phyloP scores from a whole-genome alignment of 2,888 invertebrate species.

The Autographa gamma region DNA sequence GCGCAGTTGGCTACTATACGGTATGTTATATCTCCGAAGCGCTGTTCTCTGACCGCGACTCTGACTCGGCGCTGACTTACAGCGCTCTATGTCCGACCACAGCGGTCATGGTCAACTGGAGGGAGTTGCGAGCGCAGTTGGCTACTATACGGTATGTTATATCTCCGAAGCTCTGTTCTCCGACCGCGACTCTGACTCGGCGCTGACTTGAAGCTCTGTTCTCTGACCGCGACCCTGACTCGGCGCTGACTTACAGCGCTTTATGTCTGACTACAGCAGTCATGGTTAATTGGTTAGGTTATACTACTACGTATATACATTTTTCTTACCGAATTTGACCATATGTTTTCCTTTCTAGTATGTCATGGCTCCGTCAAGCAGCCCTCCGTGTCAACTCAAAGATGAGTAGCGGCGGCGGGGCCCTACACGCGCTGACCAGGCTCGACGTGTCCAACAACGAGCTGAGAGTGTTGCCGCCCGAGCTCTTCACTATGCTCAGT shows the following conservation, averaged over 20 bases:
- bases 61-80: conserved; percentile 89
- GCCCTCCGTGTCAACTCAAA: conserved; percentile 95
- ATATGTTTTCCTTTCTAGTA: conserved; percentile 69
- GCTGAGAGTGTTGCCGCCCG: conserved; percentile 93
- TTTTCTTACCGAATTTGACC: too few species aligned
- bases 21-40: conserved; percentile 91
- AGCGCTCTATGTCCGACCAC: conserved; percentile 94
- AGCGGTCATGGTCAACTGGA: conserved; percentile 97
- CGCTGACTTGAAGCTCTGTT: conserved; percentile 87
- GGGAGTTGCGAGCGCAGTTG: conserved; percentile 89
- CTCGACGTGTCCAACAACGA: conserved; percentile 97
- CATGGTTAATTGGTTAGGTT: conserved; percentile 98
- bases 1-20: conserved; percentile 69
- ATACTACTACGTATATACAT: too few species aligned
- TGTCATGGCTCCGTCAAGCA: conserved; percentile 95
- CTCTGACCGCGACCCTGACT: conserved; percentile 86
- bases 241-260: conserved; percentile 91
- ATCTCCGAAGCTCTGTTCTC: conserved; percentile 91
- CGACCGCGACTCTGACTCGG: conserved; percentile 85
- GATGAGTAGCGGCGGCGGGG: conserved; percentile 91
- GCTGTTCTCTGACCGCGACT: conserved; percentile 87
- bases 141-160: conserved; percentile 70
- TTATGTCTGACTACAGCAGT: conserved; percentile 95
- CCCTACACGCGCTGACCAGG: conserved; percentile 97
- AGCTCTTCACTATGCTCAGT: conserved; percentile 95